phyloP scores from a whole-genome alignment of 37 sponge, comb jelly and placozoan genomes.

The Ianthella basta region DNA sequence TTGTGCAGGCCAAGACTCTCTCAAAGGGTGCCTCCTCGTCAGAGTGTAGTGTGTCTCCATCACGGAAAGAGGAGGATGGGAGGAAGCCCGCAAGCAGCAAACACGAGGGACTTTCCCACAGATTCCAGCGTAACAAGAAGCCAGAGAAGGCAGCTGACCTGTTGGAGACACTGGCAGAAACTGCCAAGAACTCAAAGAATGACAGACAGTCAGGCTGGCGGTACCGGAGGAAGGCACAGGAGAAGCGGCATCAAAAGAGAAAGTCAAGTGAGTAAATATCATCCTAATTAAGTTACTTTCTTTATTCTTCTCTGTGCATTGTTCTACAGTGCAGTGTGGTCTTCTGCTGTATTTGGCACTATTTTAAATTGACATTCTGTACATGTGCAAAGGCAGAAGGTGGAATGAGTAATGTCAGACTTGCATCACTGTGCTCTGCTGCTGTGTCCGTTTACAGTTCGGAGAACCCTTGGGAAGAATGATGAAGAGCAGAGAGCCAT shows the following conservation, averaged over 20 bases:
- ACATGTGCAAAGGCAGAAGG: too few relatives aligned
- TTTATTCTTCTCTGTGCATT: background rate
- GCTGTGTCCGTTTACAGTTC: constrained; percentile 48
- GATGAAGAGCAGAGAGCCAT: constrained; percentile 60
- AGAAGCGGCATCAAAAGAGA: constrained; percentile 33
- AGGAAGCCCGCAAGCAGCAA: background rate
- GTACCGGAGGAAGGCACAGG: constrained; percentile 31
- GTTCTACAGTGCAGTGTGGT: too few relatives aligned
- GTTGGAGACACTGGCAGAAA: constrained; percentile 18
- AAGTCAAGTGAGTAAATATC: constrained; percentile 28
- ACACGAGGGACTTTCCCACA: background rate
- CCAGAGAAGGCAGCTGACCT: constrained; percentile 18
- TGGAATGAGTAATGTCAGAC: too few relatives aligned
- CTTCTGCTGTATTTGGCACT: too few relatives aligned
- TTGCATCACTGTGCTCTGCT: too few relatives aligned
- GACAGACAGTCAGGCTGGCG: constrained; percentile 26
- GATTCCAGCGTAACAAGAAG: background rate
- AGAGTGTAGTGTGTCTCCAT: background rate
- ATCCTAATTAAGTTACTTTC: background rate
- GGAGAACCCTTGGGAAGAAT: constrained; percentile 69
- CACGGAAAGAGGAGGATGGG: background rate
- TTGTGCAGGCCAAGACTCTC: constrained; percentile 19
- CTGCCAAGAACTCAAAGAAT: constrained; percentile 17
- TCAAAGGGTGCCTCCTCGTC: background rate
- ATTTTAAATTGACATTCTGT: too few relatives aligned